Evolutionary conservation across 1,140 invertebrate genomes (phyloP).

Genomic region (Cepaea nemoralis): DNA sequence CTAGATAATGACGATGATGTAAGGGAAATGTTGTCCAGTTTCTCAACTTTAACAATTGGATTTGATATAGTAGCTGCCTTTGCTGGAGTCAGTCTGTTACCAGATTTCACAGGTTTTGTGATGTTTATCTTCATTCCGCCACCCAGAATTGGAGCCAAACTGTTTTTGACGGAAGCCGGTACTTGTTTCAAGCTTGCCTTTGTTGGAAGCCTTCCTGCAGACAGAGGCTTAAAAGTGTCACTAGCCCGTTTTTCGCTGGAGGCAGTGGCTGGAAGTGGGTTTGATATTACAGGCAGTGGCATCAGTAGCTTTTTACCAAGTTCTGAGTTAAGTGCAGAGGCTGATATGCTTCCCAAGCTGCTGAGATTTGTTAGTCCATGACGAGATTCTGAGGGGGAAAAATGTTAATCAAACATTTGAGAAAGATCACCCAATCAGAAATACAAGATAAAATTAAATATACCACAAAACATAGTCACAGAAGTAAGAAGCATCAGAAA

Average conservation of each 20-base stretch:
- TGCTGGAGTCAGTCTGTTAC: conserved; percentile 22
- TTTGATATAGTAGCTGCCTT: conserved; percentile 45
- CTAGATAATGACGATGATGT: background rate
- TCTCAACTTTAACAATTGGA: conserved; percentile 71
- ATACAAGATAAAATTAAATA: no score
- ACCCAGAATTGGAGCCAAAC: conserved; percentile 15
- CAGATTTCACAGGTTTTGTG: conserved; percentile 31
- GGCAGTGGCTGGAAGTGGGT: background rate
- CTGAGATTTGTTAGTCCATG: conserved; percentile 42
- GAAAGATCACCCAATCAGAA: no score
- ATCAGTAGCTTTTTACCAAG: conserved; percentile 44
- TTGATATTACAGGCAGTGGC: conserved; percentile 25
- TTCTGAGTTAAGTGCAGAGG: conserved; percentile 41
- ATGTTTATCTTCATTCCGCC: conserved; percentile 38
- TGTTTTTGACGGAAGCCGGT: conserved; percentile 36
- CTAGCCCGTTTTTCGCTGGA: background rate
- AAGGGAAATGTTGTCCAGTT: conserved; percentile 49
- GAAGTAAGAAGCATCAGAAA: no score
- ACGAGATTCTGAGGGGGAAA: conserved; percentile 38
- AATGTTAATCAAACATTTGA: no score
- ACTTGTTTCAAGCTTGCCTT: conserved; percentile 66
- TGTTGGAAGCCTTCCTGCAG: conserved; percentile 39
- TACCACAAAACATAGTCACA: no score
- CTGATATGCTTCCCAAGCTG: conserved; percentile 29
- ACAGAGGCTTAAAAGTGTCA: conserved; percentile 23